phyloP scores from a whole-genome alignment of 2,888 invertebrate genomes.

The Synanthedon formicaeformis region DNA sequence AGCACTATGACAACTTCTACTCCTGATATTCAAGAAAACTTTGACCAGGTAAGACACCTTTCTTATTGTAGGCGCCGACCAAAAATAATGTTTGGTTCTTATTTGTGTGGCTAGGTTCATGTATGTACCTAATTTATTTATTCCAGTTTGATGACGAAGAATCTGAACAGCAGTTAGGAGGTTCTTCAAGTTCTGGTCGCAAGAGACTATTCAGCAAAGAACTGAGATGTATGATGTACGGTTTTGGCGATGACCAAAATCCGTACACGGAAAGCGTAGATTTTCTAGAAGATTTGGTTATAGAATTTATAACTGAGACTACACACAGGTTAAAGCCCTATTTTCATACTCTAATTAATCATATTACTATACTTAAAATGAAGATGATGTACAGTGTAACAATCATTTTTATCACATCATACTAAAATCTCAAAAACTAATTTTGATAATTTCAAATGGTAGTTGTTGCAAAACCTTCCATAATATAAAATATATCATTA shows the following conservation, averaged over 20 bases:
- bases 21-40: slow-evolving; percentile 47
- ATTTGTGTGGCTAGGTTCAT: no score
- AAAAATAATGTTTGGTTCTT: no score
- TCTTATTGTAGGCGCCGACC: not conserved
- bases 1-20: slow-evolving; percentile 37
- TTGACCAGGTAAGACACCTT: slow-evolving; percentile 42
- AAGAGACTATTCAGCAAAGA: slow-evolving; percentile 93
- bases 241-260: slow-evolving; percentile 99
- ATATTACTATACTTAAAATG: not conserved
- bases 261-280: slow-evolving; percentile 99
- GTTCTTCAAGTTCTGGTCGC: slow-evolving; percentile 76
- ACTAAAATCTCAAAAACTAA: no score
- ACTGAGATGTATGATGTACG: slow-evolving; percentile 98
- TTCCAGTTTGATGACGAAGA: slow-evolving; percentile 69
- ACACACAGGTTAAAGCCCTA: slow-evolving; percentile 74
- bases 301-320: slow-evolving; percentile 97
- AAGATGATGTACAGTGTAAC: no score
- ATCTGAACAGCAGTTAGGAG: slow-evolving; percentile 77
- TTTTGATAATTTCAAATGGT: no score
- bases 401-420: no score
- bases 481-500: no score
- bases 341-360: not conserved
- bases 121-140: not conserved
- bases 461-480: no score
- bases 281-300: slow-evolving; percentile 95